A percentile compares a stretch with the other conserved stretches of the same genome.
phyloP scores from a whole-genome alignment of 2,113 vertebrate species.

The Toxostoma redivivum region DNA sequence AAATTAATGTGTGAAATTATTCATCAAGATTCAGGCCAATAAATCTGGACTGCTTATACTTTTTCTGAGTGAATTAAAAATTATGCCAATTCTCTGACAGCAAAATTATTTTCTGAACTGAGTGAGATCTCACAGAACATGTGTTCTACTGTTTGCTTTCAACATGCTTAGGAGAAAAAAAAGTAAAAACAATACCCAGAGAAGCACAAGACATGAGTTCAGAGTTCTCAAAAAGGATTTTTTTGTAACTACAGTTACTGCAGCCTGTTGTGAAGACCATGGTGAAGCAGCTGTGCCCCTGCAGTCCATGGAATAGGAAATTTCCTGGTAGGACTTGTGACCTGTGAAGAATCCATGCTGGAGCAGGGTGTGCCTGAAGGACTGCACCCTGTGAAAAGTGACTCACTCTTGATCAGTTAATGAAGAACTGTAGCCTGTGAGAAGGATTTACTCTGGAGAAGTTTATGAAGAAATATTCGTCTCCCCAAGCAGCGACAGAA shows the following conservation, averaged over 20 bases:
- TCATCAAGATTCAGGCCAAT: background rate
- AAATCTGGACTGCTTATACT: background rate
- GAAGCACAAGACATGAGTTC: background rate
- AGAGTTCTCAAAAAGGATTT: background rate
- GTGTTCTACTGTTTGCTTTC: background rate
- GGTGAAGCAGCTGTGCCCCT: background rate
- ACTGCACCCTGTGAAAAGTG: no score
- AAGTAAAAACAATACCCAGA: background rate
- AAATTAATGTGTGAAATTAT: background rate
- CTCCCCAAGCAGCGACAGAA: background rate
- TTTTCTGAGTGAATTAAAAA: background rate
- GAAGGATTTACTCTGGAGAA: background rate
- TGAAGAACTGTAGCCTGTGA: background rate
- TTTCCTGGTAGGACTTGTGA: background rate
- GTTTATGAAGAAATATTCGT: background rate
- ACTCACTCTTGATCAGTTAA: background rate
- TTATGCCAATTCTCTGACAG: background rate
- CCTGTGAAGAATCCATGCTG: background rate
- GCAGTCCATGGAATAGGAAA: background rate
- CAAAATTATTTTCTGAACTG: background rate
- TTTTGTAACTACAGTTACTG: background rate
- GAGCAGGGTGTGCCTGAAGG: background rate
- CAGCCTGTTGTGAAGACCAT: background rate
- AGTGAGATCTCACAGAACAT: background rate
- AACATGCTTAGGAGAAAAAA: background rate